Conservation (phyloP, 2,797 vertebrate genomes). For the Brotula barbata region DNA sequence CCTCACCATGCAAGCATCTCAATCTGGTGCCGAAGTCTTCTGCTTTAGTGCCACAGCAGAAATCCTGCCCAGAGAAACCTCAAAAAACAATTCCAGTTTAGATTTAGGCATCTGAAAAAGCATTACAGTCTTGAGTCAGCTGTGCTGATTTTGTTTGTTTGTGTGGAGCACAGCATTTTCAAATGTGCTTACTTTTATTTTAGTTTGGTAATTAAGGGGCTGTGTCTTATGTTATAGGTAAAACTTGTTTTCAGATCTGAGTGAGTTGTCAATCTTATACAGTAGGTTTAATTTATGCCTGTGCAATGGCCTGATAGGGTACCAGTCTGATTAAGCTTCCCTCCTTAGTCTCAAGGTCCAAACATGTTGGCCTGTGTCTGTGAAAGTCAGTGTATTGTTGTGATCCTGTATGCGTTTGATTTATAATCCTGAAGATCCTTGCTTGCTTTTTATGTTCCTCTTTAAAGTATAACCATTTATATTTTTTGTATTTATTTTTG, state of each 20-base stretch:
- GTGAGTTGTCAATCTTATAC: conserved; percentile 16
- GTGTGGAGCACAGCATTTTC: conserved; percentile 57
- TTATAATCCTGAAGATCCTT: conserved; percentile 61
- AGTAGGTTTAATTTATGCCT: conserved; percentile 44
- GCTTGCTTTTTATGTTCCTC: conserved; percentile 77
- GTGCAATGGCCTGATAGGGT: conserved; percentile 55
- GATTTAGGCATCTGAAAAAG: conserved; percentile 46
- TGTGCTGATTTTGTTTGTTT: conserved; percentile 76
- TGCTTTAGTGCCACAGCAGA: conserved; percentile 57
- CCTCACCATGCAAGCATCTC: conserved; percentile 48
- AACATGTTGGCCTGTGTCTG: conserved; percentile 51
- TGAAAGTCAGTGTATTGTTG: conserved; percentile 65
- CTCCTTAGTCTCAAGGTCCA: conserved; percentile 38
- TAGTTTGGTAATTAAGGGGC: conserved; percentile 46
- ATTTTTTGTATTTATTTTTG: conserved; percentile 80
- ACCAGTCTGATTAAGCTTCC: conserved; percentile 75
- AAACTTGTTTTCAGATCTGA: conserved; percentile 28
- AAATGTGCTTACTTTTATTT: conserved; percentile 70
- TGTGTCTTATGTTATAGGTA: conserved; percentile 32
- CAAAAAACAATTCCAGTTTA: conserved; percentile 48
- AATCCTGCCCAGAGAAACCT: conserved; percentile 56
- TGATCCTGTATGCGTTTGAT: conserved; percentile 70
- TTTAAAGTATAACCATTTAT: conserved; percentile 62
- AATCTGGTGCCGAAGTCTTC: conserved; percentile 68
- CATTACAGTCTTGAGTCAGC: conserved; percentile 73